Evolutionary conservation across 2,113 vertebrate genomes (phyloP).

Genomic region (Sciurus niger): DNA sequence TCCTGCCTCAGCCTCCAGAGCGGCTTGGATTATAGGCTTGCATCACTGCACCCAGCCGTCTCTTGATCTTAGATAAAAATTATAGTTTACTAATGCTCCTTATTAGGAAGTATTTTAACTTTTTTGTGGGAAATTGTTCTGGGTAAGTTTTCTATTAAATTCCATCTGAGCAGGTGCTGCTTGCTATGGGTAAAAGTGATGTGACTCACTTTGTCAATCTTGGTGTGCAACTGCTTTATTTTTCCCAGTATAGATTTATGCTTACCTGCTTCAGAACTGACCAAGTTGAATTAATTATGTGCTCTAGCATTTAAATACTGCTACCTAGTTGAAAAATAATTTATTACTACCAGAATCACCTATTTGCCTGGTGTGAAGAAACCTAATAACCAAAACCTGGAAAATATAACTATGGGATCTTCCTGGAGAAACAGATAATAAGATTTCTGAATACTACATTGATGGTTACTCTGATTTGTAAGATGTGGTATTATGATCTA

Average conservation of each 20-base stretch:
- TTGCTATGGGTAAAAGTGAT: neutral
- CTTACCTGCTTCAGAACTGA: constrained; percentile 53
- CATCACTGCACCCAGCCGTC: neutral
- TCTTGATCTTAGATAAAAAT: constrained; percentile 37
- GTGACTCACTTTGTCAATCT: constrained; percentile 28
- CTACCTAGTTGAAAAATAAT: constrained; percentile 61
- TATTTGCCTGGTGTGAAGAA: constrained; percentile 60
- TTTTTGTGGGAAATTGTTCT: constrained; percentile 36
- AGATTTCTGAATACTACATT: constrained; percentile 57
- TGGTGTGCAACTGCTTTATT: neutral
- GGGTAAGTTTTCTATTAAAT: neutral
- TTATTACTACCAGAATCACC: constrained; percentile 38
- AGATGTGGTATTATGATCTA: constrained; percentile 10
- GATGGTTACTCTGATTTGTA: constrained; percentile 49
- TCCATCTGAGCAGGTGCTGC: neutral
- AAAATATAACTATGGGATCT: neutral
- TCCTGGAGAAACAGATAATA: constrained; percentile 38
- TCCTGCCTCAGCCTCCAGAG: too few species aligned
- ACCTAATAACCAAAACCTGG: neutral
- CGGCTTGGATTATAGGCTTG: too few species aligned
- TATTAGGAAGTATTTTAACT: constrained; percentile 48
- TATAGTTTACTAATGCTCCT: neutral
- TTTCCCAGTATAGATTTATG: constrained; percentile 22
- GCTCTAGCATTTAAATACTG: constrained; percentile 28
- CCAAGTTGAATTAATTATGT: constrained; percentile 14